Base-by-base conservation (phyloP, 2,888 invertebrate genomes). In the Standfussiana lucernea region DNA sequence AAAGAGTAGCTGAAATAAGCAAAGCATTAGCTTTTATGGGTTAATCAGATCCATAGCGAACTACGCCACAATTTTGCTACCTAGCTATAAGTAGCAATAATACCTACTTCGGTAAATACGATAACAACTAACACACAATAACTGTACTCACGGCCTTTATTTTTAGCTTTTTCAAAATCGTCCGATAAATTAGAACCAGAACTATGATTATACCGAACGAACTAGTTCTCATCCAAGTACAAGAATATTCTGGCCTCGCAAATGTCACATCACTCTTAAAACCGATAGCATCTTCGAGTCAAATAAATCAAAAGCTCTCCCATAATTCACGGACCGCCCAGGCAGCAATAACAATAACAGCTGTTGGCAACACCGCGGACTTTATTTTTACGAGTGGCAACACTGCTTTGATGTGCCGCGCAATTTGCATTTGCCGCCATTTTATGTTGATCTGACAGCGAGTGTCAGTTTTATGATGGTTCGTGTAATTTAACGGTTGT, bases 291-390 rank as follows among this genome's bases (percentile, higher is more conserved):
- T 85, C 82, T 75, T 72, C 35, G 68, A 81, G 62, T 64, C 24
- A 53, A 72, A 85, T 88, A 86, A 89, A 86, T 88, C 83, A 88
- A 83, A 83, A 83, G 76, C 82, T 78, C 80, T 80, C 76, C 80
- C 86, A 91, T 90, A 89, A 89, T 79, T 90, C 87, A 89, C 75
- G 77, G 85, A 86, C 90, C 89, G 87, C 89, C 89, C 90, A 89
- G 78, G 78, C 75, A 59, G 86, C 75, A 72, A 84, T 85, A 83
- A 86, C 75, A 68, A 84, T 85, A 83, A 86, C 74, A 68, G 86
- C 75, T 86, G 82, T 79, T 87, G 85, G 88, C 84, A 87, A 87
- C 79, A 86, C 80, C 62, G 77, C 77, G 40, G 73, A 80, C 81
- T 82, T 82, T 81, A 72, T 90, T 91, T 91, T 90, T 90, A 88